A percentile compares a stretch with the other conserved stretches of the same genome.
Conservation (phyloP, 2,797 vertebrate species). For the Heliangelus exortis region DNA sequence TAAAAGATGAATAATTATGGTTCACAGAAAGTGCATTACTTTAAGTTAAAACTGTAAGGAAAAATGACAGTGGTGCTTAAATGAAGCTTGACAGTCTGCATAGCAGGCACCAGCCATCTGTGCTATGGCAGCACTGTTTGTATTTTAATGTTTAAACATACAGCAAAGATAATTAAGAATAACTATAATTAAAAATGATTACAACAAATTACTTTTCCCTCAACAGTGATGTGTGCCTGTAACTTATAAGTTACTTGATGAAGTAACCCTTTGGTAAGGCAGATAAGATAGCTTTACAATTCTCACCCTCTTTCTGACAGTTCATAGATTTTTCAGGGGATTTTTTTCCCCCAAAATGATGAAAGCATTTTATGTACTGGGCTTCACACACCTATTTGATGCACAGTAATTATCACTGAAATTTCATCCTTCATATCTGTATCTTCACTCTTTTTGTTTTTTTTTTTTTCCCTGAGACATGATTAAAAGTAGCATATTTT, state of each 20-base stretch:
- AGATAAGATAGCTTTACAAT: constrained; percentile 41
- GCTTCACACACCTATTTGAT: constrained; percentile 10
- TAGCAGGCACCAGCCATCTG: constrained; percentile 80
- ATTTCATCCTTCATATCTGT: constrained; percentile 27
- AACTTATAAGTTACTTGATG: constrained; percentile 77
- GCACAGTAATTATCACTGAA: constrained; percentile 49
- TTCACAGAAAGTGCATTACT: constrained; percentile 56
- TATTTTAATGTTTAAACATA: constrained; percentile 85
- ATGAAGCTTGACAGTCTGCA: constrained; percentile 75
- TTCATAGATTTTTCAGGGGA: constrained; percentile 39
- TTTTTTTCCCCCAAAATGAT: not conserved
- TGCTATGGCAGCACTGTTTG: constrained; percentile 77
- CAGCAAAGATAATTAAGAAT: constrained; percentile 86
- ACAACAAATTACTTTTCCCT: constrained; percentile 83
- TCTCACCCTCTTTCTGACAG: constrained; percentile 49
- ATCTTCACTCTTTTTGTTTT: not conserved
- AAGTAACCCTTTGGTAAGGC: constrained; percentile 70
- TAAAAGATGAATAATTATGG: constrained; percentile 26
- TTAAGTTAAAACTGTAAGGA: constrained; percentile 63
- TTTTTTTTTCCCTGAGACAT: not conserved
- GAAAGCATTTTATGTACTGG: constrained; percentile 27
- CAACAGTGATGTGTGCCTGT: constrained; percentile 74
- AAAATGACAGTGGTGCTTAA: constrained; percentile 72
- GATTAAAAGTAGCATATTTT: constrained; percentile 46
- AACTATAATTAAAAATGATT: constrained; percentile 87